Base-by-base conservation (phyloP, 2,888 invertebrate genomes). In the Elmis aenea region DNA sequence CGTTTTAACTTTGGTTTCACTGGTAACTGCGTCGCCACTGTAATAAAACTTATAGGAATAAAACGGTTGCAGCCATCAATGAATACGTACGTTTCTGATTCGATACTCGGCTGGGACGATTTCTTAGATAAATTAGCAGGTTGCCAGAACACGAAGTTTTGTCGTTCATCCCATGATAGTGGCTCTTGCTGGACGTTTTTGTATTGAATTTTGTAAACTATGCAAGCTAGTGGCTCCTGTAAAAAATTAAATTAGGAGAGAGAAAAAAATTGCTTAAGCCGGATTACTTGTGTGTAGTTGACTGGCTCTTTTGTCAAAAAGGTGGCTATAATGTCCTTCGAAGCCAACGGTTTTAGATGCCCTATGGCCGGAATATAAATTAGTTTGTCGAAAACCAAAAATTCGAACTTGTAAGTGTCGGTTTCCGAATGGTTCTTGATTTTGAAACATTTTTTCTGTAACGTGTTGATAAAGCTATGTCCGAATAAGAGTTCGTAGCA, bases 281-380 rank as follows among this genome's bases (percentile, higher is more conserved):
- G n/a, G n/a, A 25, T 15, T 55, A 69, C 68, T 49, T 62, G 57
- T 3, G 51, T 35, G 14, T 63, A 46, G 25, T 28, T 40, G 5
- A 58, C 58, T 1, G 74, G 68, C 28, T 62, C 59, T n/a, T 58
- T 56, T 4, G 73, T 56, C 30, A 68, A 63, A 55, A 77, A 75
- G 1, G 70, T 71, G 2, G 70, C 71, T 4, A 71, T 60, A 12
- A 77, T 57, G 38, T 74, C 72, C 51, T 77, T 78, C 23, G 55
- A 56, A 23, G 61, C 58, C 4, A 57, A 55, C 2, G 64, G 62
- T 38, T 59, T 62, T 20, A 74, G 51, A 54, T 74, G 72, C 3
- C 73, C 73, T 5, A 65, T 52, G 5, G 59, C 50, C 3, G 78
- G 78, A 6, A 66, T 63, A 52, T 76, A 75, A 16, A 59, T 62